Base-by-base conservation (phyloP, 2,888 invertebrate species). In the Microdon myrmicae region DNA sequence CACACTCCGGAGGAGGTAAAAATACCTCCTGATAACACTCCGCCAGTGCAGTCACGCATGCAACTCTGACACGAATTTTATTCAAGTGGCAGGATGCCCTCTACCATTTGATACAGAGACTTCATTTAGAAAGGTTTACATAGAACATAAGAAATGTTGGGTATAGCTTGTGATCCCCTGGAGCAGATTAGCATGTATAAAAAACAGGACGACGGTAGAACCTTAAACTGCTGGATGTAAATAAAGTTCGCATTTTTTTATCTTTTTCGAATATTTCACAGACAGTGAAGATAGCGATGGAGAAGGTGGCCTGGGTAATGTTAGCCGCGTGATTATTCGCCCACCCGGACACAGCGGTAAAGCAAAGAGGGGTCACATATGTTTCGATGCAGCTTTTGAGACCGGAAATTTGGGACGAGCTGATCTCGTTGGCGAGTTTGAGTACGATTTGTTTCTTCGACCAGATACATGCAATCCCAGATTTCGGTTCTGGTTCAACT, bases 371-470 rank as follows among this genome's bases (percentile, higher is more conserved):
- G 97, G 97, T 2, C 96, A 97, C 77, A 83, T 97, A 14, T 96
- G 96, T 75, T 97, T 97, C 81, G 96, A 97, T 82, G 96, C 97
- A 2, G 93, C 95, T 9, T 97, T 94, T 80, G 97, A 97, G 81
- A 93, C 95, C 64, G 96, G 97, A 71, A 97, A 98, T 81, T 84
- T 98, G 41, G 97, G 96, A n/a, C 84, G 94, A 67, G 96, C 96
- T 1, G 96, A 96, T 75, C 87, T 95, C 70, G 86, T 97, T 71
- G 92, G 91, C 4, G 96, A 97, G 72, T 89, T 89, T 75, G 98
- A 98, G 78, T 98, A 97, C 79, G 98, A 99, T 81, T 83, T 99
- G 39, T 97, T 90, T 80, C 88, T 99, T 47, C 84, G 98, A 29
- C 97, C 98, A 0, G 98, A 99, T 79, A 97, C 96, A 0, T 96